phyloP scores from a whole-genome alignment of 2,797 vertebrate species.

The Hydrophis major region DNA sequence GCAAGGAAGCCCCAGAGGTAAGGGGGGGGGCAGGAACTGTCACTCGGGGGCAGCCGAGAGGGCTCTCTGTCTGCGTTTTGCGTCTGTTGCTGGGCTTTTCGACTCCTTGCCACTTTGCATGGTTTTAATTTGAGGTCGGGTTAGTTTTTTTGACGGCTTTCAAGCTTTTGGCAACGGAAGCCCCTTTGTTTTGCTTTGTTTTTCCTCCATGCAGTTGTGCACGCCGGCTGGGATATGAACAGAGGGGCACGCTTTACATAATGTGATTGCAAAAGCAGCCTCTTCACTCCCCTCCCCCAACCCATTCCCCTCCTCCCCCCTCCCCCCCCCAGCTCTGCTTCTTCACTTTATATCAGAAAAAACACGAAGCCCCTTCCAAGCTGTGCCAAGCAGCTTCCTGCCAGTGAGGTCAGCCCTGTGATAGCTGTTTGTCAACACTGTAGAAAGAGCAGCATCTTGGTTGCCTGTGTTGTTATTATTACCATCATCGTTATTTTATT shows the following conservation, averaged over 20 bases:
- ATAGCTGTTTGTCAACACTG: background rate
- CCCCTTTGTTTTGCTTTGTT: background rate
- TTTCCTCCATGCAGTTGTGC: background rate
- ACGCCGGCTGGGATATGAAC: background rate
- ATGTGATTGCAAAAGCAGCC: background rate
- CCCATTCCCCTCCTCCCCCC: too few species aligned
- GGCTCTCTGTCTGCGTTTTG: background rate
- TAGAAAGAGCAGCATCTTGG: background rate
- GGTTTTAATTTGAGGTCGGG: background rate
- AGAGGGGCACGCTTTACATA: background rate
- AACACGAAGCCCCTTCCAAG: background rate
- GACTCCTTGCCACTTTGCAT: background rate
- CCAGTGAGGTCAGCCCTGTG: background rate
- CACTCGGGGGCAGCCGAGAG: background rate
- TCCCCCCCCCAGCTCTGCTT: background rate
- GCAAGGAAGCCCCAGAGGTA: slow-evolving; percentile 1
- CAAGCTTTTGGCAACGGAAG: background rate
- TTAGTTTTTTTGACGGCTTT: background rate
- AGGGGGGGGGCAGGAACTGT: background rate
- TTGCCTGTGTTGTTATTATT: background rate
- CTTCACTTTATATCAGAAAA: background rate
- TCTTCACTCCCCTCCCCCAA: background rate
- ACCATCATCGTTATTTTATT: background rate
- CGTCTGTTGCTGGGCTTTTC: background rate
- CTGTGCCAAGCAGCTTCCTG: background rate